phyloP scores from a whole-genome alignment of 1,140 invertebrate genomes.

The Archivesica marissinica region DNA sequence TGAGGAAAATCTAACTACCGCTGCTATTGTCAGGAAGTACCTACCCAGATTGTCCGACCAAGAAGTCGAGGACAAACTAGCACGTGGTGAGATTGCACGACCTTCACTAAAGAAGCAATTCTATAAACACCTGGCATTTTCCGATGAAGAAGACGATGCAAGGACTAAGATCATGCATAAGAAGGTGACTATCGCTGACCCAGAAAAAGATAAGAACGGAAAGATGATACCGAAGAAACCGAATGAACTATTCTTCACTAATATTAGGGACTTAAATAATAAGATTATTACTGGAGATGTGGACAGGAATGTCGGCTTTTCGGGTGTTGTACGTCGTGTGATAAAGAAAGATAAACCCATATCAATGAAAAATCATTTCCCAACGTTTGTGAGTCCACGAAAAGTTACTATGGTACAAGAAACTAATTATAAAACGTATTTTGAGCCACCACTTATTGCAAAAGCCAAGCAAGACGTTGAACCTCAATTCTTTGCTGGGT shows the following conservation, averaged over 20 bases:
- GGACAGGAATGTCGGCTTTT: slow-evolving; percentile 49
- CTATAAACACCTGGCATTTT: slow-evolving; percentile 2
- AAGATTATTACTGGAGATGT: slow-evolving; percentile 67
- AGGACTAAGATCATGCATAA: slow-evolving; percentile 39
- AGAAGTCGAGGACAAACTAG: slow-evolving; percentile 67
- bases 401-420: slow-evolving; percentile 64
- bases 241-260: slow-evolving; percentile 66
- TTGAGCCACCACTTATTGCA: slow-evolving; percentile 66
- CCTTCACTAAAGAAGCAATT: slow-evolving; percentile 24
- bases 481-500: slow-evolving; percentile 71
- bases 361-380: slow-evolving; percentile 31
- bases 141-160: slow-evolving; percentile 18
- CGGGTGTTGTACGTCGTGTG: background rate
- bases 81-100: slow-evolving; percentile 64
- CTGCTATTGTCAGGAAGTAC: slow-evolving; percentile 62
- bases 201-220: slow-evolving; percentile 7
- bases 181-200: slow-evolving; percentile 53
- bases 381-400: slow-evolving; percentile 69
- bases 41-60: slow-evolving; percentile 61
- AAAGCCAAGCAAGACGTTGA: slow-evolving; percentile 62
- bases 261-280: slow-evolving; percentile 66
- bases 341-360: background rate
- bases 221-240: background rate
- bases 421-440: slow-evolving; percentile 64
- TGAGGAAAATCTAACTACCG: slow-evolving; percentile 64